phyloP scores from a whole-genome alignment of 2,797 vertebrate species.

The Leuciscus waleckii region DNA sequence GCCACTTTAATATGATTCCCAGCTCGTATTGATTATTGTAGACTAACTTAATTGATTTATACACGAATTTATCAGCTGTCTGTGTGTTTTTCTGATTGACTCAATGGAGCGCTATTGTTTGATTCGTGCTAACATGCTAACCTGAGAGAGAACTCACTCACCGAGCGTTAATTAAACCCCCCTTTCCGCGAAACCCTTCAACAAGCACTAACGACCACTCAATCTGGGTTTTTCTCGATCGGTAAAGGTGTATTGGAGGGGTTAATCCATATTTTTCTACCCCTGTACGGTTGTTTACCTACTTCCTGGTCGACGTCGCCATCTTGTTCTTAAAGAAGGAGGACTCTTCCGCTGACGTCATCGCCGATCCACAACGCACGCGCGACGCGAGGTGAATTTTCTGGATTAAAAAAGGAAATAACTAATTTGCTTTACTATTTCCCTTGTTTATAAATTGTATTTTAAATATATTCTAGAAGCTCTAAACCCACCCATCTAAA shows the following conservation, averaged over 20 bases:
- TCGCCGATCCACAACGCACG: background rate
- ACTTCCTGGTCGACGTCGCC: constrained; percentile 66
- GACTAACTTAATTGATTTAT: background rate
- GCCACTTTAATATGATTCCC: background rate
- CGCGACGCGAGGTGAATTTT: background rate
- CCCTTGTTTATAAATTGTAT: background rate
- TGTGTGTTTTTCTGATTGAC: constrained; percentile 10
- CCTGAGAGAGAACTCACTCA: constrained; percentile 43
- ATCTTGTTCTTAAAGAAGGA: constrained; percentile 56
- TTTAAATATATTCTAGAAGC: background rate
- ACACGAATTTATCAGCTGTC: background rate
- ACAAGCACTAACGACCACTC: constrained; percentile 17
- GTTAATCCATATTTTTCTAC: constrained; percentile 56
- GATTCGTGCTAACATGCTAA: constrained; percentile 50
- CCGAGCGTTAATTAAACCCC: constrained; percentile 15
- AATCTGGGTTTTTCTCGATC: constrained; percentile 14
- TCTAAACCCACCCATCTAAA: background rate
- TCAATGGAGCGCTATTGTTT: constrained; percentile 49
- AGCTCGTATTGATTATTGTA: background rate
- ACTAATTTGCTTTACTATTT: too few relatives aligned
- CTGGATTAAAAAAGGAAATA: background rate
- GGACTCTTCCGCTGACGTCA: constrained; percentile 57
- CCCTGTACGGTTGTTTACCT: constrained; percentile 57
- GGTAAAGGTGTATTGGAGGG: background rate
- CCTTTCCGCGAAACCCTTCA: constrained; percentile 9